Evolutionary conservation across 2,113 vertebrate species (phyloP).

Genomic region (Lophotis ruficrista): DNA sequence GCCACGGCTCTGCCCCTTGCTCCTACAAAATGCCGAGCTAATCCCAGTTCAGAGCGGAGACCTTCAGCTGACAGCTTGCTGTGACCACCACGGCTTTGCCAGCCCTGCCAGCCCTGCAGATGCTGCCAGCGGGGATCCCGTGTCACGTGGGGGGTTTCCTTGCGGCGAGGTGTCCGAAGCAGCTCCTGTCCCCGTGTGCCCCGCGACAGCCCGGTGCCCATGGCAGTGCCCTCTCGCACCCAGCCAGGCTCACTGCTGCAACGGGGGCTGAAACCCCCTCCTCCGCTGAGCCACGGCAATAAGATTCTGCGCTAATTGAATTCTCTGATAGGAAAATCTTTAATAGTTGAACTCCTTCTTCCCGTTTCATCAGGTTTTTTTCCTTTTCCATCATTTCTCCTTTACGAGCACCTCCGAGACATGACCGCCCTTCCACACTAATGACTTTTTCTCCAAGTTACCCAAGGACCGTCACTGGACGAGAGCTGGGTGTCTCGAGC

Average conservation of each 20-base stretch:
- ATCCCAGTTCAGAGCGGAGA: neutral
- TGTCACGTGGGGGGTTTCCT: neutral
- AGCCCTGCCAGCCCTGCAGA: neutral
- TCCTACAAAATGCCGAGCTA: neutral
- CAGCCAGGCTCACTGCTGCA: neutral
- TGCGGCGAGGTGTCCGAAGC: neutral
- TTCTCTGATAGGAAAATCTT: neutral
- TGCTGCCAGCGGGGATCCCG: neutral
- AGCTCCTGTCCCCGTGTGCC: neutral
- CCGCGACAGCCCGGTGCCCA: neutral
- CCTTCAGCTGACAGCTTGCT: too few relatives aligned
- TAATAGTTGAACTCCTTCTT: neutral
- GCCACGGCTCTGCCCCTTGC: neutral
- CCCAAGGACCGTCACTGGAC: neutral
- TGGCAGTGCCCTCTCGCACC: neutral
- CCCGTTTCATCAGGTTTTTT: too few relatives aligned
- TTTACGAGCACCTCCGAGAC: neutral
- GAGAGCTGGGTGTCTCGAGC: neutral
- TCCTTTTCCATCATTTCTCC: too few relatives aligned
- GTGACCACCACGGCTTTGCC: neutral
- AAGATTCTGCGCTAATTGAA: neutral
- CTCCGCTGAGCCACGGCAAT: neutral
- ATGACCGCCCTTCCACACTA: rapidly evolving
- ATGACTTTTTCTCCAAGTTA: neutral
- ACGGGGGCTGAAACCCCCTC: neutral